Conservation (phyloP, 2,888 invertebrate species). For the Bimastos eiseni region DNA sequence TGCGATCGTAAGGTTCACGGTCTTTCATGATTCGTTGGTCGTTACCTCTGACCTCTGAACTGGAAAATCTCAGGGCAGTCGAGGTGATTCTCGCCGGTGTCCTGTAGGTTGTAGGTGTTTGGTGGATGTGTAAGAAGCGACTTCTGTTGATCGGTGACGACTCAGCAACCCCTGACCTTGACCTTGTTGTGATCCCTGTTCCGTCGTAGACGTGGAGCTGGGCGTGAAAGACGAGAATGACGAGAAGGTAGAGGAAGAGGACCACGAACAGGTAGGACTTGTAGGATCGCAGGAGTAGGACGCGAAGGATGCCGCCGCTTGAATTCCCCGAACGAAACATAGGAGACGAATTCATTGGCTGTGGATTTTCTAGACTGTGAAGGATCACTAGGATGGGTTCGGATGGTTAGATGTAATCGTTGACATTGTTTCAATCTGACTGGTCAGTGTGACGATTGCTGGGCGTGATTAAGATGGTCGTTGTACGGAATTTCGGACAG, state of each 20-base stretch:
- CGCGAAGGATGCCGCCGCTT: neutral
- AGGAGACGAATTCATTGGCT: neutral
- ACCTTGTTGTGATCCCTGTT: neutral
- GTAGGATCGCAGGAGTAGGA: neutral
- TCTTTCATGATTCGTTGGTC: neutral
- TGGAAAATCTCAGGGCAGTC: neutral
- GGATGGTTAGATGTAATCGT: neutral
- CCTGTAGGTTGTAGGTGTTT: neutral
- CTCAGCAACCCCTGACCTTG: neutral
- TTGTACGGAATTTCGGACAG: neutral
- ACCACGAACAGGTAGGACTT: neutral
- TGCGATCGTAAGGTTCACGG: neutral
- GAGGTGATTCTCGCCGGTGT: neutral
- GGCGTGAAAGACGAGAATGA: constrained; percentile 5
- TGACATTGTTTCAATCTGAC: neutral
- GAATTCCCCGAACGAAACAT: neutral
- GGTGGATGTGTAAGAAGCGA: neutral
- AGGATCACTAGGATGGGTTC: neutral
- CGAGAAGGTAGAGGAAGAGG: neutral
- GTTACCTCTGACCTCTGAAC: neutral
- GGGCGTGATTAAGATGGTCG: neutral
- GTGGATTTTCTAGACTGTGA: neutral
- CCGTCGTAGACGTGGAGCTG: constrained; percentile 8
- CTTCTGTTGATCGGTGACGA: neutral
- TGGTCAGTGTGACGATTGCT: neutral